Percentiles rank a stretch among this genome's conserved stretches.
These are phyloP conservation scores for Melanotaenia duboulayi DNA, from an alignment of 2,113 vertebrate genomes.

Conservation along the genomic window DNA sequence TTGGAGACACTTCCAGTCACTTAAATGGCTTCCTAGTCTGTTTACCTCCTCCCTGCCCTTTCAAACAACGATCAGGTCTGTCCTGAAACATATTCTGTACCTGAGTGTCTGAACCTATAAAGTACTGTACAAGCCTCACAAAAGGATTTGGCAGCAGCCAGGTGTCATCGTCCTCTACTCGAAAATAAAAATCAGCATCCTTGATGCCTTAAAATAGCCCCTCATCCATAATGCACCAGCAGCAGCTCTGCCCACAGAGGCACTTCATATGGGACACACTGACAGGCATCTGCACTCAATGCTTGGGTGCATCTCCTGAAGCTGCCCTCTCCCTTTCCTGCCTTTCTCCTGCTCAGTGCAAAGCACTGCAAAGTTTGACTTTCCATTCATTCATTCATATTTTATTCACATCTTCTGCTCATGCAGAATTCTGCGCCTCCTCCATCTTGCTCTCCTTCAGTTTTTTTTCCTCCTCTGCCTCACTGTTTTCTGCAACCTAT, in stretches of 20 bases:
- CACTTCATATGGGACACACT: conserved; percentile 71
- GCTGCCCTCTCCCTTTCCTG: conserved; percentile 28
- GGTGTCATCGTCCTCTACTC: conserved; percentile 69
- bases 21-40: conserved; percentile 34
- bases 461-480: conserved; percentile 29
- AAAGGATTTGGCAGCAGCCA: conserved; percentile 66
- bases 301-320: conserved; percentile 69
- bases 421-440: conserved; percentile 64
- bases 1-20: conserved; percentile 42
- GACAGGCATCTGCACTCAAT: conserved; percentile 76
- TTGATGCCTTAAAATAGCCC: conserved; percentile 75
- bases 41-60: conserved; percentile 48
- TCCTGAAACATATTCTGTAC: conserved; percentile 53
- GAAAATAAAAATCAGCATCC: conserved; percentile 76
- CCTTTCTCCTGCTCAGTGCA: conserved; percentile 34
- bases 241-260: conserved; percentile 73
- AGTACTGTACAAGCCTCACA: conserved; percentile 32
- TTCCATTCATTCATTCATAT: conserved; percentile 77
- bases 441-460: conserved; percentile 20
- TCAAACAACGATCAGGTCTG: conserved; percentile 54
- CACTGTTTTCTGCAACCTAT: conserved; percentile 70
- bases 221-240: conserved; percentile 82
- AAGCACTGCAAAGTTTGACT: conserved; percentile 64
- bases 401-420: conserved; percentile 80
- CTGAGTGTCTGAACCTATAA: conserved; percentile 59